Percentiles rank a stretch among this genome's conserved stretches.
Evolutionary conservation across 2,113 vertebrate species (phyloP).

Genomic region (Etia nguti): DNA sequence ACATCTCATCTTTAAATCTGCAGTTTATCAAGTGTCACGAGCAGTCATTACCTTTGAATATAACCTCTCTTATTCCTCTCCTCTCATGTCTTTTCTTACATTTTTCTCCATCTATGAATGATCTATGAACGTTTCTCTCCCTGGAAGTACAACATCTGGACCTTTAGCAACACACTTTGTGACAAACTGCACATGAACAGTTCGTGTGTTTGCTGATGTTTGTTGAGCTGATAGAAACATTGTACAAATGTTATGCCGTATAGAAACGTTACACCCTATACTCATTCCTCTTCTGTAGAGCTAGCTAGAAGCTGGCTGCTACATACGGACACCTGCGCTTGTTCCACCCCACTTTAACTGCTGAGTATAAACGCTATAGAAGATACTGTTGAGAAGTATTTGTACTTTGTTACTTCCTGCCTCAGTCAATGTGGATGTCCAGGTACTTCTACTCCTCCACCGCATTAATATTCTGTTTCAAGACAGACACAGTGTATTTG

Average conservation of each 20-base stretch:
- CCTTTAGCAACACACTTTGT: background rate
- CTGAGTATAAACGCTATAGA: background rate
- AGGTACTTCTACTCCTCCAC: background rate
- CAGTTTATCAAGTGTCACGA: background rate
- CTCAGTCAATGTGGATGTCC: background rate
- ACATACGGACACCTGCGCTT: background rate
- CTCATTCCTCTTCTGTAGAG: background rate
- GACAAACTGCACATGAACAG: background rate
- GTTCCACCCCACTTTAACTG: background rate
- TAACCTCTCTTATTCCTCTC: fast-evolving
- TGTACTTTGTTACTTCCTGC: background rate
- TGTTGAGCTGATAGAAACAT: background rate
- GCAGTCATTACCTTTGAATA: fast-evolving
- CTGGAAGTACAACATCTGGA: background rate
- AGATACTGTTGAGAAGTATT: background rate
- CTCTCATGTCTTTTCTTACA: background rate
- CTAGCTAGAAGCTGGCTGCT: background rate
- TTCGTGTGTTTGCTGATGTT: background rate
- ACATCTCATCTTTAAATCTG: background rate
- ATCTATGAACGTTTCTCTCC: background rate
- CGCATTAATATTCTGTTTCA: background rate
- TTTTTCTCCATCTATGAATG: background rate
- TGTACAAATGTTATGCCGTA: background rate
- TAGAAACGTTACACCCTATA: background rate
- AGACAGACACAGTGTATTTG: background rate